phyloP scores from a whole-genome alignment of 2,888 invertebrate genomes.

The Diaprepes abbreviatus region DNA sequence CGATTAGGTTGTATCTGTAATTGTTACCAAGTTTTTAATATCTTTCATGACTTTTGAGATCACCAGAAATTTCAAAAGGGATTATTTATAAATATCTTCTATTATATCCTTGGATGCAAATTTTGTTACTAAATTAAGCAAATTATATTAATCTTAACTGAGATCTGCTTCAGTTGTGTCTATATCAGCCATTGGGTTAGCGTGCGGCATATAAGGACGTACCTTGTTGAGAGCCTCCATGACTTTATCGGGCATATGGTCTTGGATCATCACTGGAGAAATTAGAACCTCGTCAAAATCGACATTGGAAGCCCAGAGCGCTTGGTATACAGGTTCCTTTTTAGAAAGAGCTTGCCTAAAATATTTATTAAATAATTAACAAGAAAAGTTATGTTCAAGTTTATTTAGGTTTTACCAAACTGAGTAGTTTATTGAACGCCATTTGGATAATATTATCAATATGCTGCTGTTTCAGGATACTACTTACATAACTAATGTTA shows the following conservation, averaged over 20 bases:
- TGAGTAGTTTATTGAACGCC: too few species aligned
- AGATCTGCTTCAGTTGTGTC: constrained; percentile 51
- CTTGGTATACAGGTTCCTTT: constrained; percentile 87
- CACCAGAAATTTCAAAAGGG: too few species aligned
- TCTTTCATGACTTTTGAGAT: too few species aligned
- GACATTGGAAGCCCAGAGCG: constrained; percentile 86
- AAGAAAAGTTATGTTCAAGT: too few species aligned
- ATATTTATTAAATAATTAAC: constrained; percentile 3
- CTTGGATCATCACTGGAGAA: constrained; percentile 91
- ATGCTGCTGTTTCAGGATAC: too few species aligned
- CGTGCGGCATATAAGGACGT: constrained; percentile 59
- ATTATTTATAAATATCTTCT: too few species aligned
- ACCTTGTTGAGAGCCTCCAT: constrained; percentile 89
- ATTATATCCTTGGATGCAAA: background rate
- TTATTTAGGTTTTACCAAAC: too few species aligned
- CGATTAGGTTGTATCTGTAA: too few species aligned
- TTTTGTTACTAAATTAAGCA: background rate
- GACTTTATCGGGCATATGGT: constrained; percentile 92
- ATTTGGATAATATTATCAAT: too few species aligned
- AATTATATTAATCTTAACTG: constrained; percentile 14
- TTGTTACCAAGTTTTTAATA: too few species aligned
- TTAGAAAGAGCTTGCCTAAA: constrained; percentile 77
- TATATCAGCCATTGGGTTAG: constrained; percentile 32
- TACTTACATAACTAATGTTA: too few species aligned
- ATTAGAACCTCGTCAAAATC: constrained; percentile 91